These are phyloP conservation scores for Oscheius sp. DNA, from an alignment of 2,888 invertebrate species.

Conservation along the genomic window DNA sequence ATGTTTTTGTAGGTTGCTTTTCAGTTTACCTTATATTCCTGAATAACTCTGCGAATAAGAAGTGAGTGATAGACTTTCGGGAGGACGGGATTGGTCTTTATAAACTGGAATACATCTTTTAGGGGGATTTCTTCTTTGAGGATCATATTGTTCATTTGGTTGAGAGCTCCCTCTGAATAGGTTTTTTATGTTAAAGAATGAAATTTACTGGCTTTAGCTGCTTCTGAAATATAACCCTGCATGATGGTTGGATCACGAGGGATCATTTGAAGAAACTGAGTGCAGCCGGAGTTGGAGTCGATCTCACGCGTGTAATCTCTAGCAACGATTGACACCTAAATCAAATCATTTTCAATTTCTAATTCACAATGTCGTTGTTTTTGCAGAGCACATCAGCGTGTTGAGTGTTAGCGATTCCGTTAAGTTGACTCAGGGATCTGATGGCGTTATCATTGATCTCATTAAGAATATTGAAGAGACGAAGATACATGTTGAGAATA, in stretches of 20 bases:
- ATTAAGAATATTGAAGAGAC: not conserved
- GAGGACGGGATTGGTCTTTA: not conserved
- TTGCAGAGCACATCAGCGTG: not conserved
- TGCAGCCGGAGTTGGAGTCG: not conserved
- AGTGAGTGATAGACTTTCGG: not conserved
- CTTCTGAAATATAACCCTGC: not conserved
- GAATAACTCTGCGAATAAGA: not conserved
- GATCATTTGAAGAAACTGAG: not conserved
- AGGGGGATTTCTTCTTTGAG: not conserved
- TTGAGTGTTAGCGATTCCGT: not conserved
- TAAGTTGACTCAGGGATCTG: not conserved
- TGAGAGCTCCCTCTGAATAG: not conserved
- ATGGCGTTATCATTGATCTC: not conserved
- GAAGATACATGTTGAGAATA: conserved; percentile 1
- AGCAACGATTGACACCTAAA: not conserved
- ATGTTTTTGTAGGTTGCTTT: not conserved
- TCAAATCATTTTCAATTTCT: not conserved
- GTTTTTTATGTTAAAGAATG: not conserved
- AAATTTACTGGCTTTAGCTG: not conserved
- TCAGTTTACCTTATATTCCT: not conserved
- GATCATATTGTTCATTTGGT: not conserved
- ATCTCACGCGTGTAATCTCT: not conserved
- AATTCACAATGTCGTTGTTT: not conserved
- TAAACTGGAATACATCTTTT: not conserved
- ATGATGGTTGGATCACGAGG: not conserved